A percentile compares a stretch with the other conserved stretches of the same genome.
These are phyloP conservation scores for Chlamydotis undulata DNA, from an alignment of 2,113 vertebrate species.

Conservation along the genomic window DNA sequence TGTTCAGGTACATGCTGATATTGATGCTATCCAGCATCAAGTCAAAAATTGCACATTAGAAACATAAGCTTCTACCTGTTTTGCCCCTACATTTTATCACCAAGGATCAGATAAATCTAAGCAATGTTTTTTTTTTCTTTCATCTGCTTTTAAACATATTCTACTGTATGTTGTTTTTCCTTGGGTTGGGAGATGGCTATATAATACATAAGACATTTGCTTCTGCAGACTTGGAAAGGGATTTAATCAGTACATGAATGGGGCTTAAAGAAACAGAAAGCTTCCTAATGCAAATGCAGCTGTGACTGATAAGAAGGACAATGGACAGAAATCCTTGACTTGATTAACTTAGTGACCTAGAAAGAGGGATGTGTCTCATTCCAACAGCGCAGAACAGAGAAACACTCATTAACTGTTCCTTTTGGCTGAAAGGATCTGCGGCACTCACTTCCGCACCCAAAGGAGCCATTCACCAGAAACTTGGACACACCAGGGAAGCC, in stretches of 20 bases:
- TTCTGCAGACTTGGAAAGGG: slow-evolving; percentile 38
- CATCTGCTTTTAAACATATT: slow-evolving; percentile 19
- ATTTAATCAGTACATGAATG: slow-evolving; percentile 62
- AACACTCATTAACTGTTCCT: slow-evolving; percentile 63
- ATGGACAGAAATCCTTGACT: slow-evolving; percentile 67
- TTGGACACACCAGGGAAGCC: slow-evolving; percentile 45
- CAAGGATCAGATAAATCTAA: slow-evolving; percentile 1
- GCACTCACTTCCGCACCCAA: slow-evolving; percentile 56
- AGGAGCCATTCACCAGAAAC: slow-evolving; percentile 61
- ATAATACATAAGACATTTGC: slow-evolving; percentile 51
- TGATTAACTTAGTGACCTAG: slow-evolving; percentile 74
- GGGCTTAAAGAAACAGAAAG: slow-evolving; percentile 58
- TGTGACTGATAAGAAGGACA: slow-evolving; percentile 69
- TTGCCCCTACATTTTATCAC: background rate
- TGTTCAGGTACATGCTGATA: background rate
- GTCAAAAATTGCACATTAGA: background rate
- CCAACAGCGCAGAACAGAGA: slow-evolving; percentile 57
- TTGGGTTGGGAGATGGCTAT: slow-evolving; percentile 33
- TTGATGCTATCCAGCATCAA: background rate
- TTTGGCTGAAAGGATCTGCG: slow-evolving; percentile 44
- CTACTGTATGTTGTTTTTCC: background rate
- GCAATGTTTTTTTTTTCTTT: background rate
- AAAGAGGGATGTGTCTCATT: slow-evolving; percentile 68
- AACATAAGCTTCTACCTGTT: background rate
- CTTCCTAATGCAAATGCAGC: slow-evolving; percentile 62